Evolutionary conservation across 2,888 invertebrate species (phyloP).

Genomic region (Acheta domesticus): DNA sequence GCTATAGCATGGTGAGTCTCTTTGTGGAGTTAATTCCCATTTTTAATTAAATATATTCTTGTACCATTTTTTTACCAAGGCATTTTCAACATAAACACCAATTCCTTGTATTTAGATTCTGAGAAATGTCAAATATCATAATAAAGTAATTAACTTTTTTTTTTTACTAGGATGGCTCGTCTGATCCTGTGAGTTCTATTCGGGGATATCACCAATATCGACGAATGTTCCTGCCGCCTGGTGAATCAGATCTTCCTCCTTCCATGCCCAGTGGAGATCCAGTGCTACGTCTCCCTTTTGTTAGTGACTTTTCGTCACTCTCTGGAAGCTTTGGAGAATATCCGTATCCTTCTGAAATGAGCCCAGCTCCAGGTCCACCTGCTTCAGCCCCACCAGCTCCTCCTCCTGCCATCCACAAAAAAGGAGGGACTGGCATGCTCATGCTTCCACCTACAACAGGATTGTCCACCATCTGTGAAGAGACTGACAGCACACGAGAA

Average conservation of each 20-base stretch:
- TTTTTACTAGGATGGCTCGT: constrained; percentile 42
- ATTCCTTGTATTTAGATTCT: constrained; percentile 19
- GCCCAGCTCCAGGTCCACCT: constrained; percentile 20
- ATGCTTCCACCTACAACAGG: constrained; percentile 39
- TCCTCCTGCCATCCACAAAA: not conserved
- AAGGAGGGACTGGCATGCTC: constrained; percentile 32
- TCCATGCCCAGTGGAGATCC: constrained; percentile 33
- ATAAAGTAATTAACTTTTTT: not conserved
- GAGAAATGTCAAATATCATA: not conserved
- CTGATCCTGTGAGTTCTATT: constrained; percentile 32
- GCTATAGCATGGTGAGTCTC: constrained; percentile 42
- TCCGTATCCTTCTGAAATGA: constrained; percentile 25
- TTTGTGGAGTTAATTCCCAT: not conserved
- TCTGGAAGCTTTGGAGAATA: constrained; percentile 43
- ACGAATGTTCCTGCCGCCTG: constrained; percentile 42
- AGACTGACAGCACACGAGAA: constrained; percentile 42
- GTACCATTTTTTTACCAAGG: not conserved
- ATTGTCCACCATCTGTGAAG: constrained; percentile 44
- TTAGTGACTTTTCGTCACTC: constrained; percentile 42
- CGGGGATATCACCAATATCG: constrained; percentile 43
- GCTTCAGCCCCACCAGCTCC: not conserved
- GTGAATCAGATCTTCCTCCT: constrained; percentile 22
- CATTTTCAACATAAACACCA: not conserved
- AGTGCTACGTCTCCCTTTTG: constrained; percentile 41
- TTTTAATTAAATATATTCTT: not conserved